Evolutionary conservation across 2,113 vertebrate species (phyloP).

Genomic region (Cyanoderma ruficeps): DNA sequence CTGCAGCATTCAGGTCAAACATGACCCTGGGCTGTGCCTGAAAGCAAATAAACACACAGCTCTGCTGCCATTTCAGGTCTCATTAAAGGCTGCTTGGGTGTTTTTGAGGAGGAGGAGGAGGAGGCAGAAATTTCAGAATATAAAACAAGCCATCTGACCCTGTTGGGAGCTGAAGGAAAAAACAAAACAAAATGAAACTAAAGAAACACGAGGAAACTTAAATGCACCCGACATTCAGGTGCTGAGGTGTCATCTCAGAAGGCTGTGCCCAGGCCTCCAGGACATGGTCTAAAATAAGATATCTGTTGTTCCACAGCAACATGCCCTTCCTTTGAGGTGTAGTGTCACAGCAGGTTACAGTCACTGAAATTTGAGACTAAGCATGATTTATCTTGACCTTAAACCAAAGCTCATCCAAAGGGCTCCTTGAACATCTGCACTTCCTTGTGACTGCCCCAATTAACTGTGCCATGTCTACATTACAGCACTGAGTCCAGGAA

Average conservation of each 20-base stretch:
- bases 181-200: accelerated
- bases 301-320: background rate
- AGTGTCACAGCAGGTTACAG: background rate
- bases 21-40: background rate
- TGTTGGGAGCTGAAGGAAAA: accelerated
- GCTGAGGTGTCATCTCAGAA: background rate
- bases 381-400: background rate
- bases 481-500: background rate
- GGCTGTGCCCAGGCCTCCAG: background rate
- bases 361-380: background rate
- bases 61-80: background rate
- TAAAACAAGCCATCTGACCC: background rate
- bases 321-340: background rate
- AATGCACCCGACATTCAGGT: background rate
- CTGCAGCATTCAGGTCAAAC: background rate
- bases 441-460: background rate
- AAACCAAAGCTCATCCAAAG: background rate
- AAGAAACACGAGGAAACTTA: background rate
- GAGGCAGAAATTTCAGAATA: background rate
- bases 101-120: background rate
- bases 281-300: background rate
- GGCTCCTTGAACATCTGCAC: background rate
- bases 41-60: background rate
- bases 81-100: background rate
- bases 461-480: background rate